Percentiles rank a stretch among this genome's conserved stretches.
These are phyloP conservation scores for Todiramphus saurophagus DNA, from an alignment of 2,113 vertebrate genomes.

Conservation along the genomic window DNA sequence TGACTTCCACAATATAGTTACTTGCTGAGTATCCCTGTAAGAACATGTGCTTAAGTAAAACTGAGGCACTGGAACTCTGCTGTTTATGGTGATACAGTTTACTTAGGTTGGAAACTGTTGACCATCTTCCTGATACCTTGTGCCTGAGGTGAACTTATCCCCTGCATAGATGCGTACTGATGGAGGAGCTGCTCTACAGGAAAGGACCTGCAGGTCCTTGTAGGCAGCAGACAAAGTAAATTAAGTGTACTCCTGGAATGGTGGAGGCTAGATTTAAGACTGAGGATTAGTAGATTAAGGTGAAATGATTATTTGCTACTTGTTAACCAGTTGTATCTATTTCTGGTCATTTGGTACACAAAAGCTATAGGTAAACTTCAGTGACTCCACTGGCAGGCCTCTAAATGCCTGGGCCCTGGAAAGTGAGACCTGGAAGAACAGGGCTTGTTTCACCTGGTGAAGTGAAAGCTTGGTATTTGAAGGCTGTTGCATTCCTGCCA, in stretches of 20 bases:
- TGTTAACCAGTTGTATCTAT: background rate
- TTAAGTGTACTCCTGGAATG: background rate
- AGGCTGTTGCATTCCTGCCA: no score
- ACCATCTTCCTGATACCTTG: background rate
- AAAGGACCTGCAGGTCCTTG: background rate
- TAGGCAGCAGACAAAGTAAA: background rate
- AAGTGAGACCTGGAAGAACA: background rate
- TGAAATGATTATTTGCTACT: background rate
- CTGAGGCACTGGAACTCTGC: background rate
- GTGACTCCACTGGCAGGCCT: background rate
- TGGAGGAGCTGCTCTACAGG: background rate
- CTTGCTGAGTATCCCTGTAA: background rate
- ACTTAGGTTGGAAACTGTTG: background rate
- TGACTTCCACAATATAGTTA: background rate
- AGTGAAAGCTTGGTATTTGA: background rate
- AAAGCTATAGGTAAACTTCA: background rate
- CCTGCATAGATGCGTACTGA: background rate
- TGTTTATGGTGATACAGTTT: background rate
- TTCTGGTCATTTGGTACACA: background rate
- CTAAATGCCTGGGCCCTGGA: background rate
- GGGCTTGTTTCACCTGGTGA: background rate
- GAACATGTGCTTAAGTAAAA: background rate
- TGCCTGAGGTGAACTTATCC: background rate
- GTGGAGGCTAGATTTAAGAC: background rate
- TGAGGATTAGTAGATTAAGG: background rate